Evolutionary conservation across 2,888 invertebrate species (phyloP), one percentile per base, ranked within the genome.

Genomic region (Stegana nigrithorax): DNA sequence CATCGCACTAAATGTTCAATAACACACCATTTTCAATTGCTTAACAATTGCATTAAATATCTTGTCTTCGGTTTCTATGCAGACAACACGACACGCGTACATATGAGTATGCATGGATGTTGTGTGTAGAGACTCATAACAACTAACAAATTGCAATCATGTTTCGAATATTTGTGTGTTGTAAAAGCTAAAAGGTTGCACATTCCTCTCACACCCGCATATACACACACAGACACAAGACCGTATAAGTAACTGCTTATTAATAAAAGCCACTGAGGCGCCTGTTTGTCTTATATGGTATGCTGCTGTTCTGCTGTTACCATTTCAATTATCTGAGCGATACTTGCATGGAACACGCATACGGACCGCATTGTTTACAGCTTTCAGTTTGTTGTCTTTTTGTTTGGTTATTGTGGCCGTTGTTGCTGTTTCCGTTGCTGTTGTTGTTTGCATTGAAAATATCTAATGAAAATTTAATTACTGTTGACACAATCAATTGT

Each of bases 101-200:
- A n/a, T n/a, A n/a, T n/a, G n/a, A n/a, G n/a, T n/a, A n/a, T n/a
- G n/a, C n/a, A n/a, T n/a, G n/a, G n/a, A n/a, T n/a, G n/a, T n/a
- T n/a, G n/a, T n/a, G n/a, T n/a, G n/a, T n/a, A n/a, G n/a, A n/a
- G n/a, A n/a, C n/a, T n/a, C n/a, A n/a, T n/a, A n/a, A n/a, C n/a
- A n/a, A n/a, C n/a, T n/a, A n/a, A n/a, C n/a, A n/a, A n/a, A n/a
- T n/a, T n/a, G n/a, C n/a, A n/a, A n/a, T n/a, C n/a, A n/a, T n/a
- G n/a, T n/a, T n/a, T n/a, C n/a, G n/a, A n/a, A n/a, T n/a, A n/a
- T n/a, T n/a, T n/a, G n/a, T n/a, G n/a, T n/a, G n/a, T n/a, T n/a
- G n/a, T n/a, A n/a, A n/a, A 4, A 58, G 53, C 60, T 29, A 63
- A 65, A 29, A 7, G 29, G 29, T 29, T 29, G 42, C 42, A n/a